A percentile compares a stretch with the other conserved stretches of the same genome.
Conservation (phyloP, 2,888 invertebrate genomes). For the Agriopis marginaria region DNA sequence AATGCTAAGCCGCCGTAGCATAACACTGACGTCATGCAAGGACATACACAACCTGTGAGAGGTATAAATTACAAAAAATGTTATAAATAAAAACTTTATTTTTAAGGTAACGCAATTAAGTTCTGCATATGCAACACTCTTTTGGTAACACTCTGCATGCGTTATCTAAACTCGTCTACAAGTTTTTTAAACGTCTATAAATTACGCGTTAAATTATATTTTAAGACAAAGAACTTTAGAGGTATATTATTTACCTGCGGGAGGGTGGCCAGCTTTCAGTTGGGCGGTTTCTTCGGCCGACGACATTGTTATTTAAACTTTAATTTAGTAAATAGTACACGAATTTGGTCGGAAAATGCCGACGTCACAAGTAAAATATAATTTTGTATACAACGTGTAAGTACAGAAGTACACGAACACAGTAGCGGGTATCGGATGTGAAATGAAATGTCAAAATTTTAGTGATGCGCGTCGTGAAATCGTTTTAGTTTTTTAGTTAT, state of each 20-base stretch:
- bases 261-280: constrained; percentile 95
- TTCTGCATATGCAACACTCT: not conserved
- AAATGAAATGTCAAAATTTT: constrained; percentile 46
- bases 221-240: constrained; percentile 56
- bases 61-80: not conserved
- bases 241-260: constrained; percentile 90
- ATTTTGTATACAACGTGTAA: constrained; percentile 67
- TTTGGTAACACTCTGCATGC: not conserved
- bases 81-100: constrained; percentile 14
- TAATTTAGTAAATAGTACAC: constrained; percentile 23
- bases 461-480: constrained; percentile 37
- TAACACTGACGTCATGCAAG: constrained; percentile 50
- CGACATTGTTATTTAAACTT: constrained; percentile 65
- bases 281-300: constrained; percentile 87
- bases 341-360: constrained; percentile 43
- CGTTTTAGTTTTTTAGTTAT: constrained; percentile 10
- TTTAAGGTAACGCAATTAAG: constrained; percentile 1
- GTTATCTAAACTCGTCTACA: constrained; percentile 10
- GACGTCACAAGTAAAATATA: constrained; percentile 48
- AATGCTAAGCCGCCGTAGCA: constrained; percentile 33
- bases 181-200: constrained; percentile 15
- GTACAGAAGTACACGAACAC: constrained; percentile 54
- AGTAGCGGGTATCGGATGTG: constrained; percentile 8
- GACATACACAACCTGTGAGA: constrained; percentile 18
- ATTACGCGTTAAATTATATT: constrained; percentile 27